phyloP scores from a whole-genome alignment of 2,797 vertebrate genomes.

The Psittacula echo region DNA sequence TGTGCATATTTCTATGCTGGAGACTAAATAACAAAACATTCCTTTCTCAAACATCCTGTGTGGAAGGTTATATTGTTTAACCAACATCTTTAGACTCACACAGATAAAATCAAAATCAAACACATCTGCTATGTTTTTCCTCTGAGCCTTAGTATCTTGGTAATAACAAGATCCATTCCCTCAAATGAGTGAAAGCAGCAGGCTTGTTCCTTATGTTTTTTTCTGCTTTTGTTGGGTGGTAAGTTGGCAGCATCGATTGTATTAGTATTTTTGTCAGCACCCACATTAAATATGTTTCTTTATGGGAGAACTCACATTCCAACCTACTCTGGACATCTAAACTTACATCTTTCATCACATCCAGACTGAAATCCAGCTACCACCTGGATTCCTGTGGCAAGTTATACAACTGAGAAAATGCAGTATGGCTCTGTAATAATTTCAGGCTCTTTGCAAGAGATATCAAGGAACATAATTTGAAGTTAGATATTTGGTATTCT shows the following conservation, averaged over 20 bases:
- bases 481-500: neutral
- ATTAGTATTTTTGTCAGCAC: slow-evolving; percentile 44
- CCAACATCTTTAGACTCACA: slow-evolving; percentile 11
- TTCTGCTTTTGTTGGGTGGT: neutral
- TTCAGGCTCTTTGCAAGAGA: neutral
- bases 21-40: neutral
- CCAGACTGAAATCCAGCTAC: slow-evolving; percentile 44
- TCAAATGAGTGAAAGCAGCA: slow-evolving; percentile 7
- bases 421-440: neutral
- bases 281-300: slow-evolving; percentile 50
- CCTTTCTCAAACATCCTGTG: neutral
- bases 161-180: neutral
- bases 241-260: slow-evolving; percentile 29
- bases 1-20: neutral
- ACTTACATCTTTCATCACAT: slow-evolving; percentile 39
- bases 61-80: neutral
- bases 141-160: neutral
- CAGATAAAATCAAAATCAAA: slow-evolving; percentile 1
- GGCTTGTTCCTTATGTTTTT: neutral
- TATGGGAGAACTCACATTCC: slow-evolving; percentile 24
- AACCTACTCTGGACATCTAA: slow-evolving; percentile 47
- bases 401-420: neutral
- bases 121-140: neutral
- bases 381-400: slow-evolving; percentile 13
- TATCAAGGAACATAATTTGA: neutral